Evolutionary conservation across 2,888 invertebrate genomes (phyloP).

Genomic region (Caenorhabditis japonica): DNA sequence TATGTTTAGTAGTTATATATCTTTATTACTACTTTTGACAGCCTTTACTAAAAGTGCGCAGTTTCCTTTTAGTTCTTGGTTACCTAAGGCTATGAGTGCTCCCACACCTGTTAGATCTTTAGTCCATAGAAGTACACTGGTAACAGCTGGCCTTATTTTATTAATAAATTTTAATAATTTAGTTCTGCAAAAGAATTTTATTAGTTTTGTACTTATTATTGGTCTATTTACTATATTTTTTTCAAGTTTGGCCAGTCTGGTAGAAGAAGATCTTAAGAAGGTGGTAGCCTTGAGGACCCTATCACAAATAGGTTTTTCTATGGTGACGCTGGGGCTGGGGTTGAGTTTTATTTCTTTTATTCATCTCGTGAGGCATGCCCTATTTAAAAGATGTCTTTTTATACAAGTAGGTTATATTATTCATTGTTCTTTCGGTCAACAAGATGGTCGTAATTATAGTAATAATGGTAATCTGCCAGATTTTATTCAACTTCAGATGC

Average conservation of each 20-base stretch:
- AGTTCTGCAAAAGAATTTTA: constrained; percentile 83
- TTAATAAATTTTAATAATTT: constrained; percentile 77
- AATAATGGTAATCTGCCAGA: constrained; percentile 61
- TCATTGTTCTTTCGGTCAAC: constrained; percentile 69
- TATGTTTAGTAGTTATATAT: constrained; percentile 58
- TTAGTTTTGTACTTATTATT: constrained; percentile 80
- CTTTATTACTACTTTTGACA: constrained; percentile 80
- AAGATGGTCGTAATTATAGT: constrained; percentile 68
- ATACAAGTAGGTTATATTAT: constrained; percentile 69
- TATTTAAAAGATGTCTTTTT: constrained; percentile 69
- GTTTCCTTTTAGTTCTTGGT: constrained; percentile 86
- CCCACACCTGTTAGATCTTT: constrained; percentile 86
- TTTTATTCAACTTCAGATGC: constrained; percentile 63
- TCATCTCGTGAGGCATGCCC: constrained; percentile 67
- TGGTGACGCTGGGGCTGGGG: constrained; percentile 61
- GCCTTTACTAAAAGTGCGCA: constrained; percentile 86
- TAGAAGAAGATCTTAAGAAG: constrained; percentile 66
- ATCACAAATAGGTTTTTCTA: constrained; percentile 67
- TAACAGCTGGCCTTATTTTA: constrained; percentile 83
- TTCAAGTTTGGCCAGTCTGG: constrained; percentile 61
- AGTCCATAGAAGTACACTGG: constrained; percentile 86
- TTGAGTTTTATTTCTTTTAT: constrained; percentile 76
- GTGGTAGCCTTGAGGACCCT: constrained; percentile 67
- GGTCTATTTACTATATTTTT: constrained; percentile 72
- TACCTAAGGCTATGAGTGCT: constrained; percentile 85